A percentile compares a stretch with the other conserved stretches of the same genome.
phyloP scores from a whole-genome alignment of 2,888 invertebrate genomes.

The Ischnus inquisitorius region DNA sequence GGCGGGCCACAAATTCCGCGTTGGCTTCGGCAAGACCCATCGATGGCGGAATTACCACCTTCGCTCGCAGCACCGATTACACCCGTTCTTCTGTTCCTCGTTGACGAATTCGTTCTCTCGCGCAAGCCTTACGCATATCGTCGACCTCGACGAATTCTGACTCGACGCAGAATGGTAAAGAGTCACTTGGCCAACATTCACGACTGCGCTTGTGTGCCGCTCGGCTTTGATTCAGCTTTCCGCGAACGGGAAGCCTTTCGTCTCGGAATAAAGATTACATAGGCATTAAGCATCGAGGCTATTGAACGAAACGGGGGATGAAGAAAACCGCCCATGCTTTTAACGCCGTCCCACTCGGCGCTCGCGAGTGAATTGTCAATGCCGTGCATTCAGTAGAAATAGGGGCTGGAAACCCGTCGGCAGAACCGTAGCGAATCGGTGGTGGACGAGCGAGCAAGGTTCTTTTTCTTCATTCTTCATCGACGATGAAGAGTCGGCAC shows the following conservation, averaged over 20 bases:
- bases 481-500: background rate
- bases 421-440: slow-evolving; percentile 35
- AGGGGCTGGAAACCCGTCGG: slow-evolving; percentile 26
- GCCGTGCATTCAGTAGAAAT: slow-evolving; percentile 20
- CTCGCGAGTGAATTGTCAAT: slow-evolving; percentile 31
- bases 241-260: background rate
- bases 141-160: too few species aligned
- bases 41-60: background rate
- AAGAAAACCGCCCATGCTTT: slow-evolving; percentile 31
- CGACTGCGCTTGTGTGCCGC: too few species aligned
- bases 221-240: too few species aligned
- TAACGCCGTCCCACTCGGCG: slow-evolving; percentile 30
- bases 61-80: background rate
- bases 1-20: slow-evolving; percentile 21
- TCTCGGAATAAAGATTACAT: background rate
- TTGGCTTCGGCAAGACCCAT: slow-evolving; percentile 1
- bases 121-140: background rate
- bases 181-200: too few species aligned
- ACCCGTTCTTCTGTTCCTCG: background rate
- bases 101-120: background rate
- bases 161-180: too few species aligned
- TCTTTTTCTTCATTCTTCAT: slow-evolving; percentile 7
- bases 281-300: background rate
- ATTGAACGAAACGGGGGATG: slow-evolving; percentile 18
- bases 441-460: background rate